These are phyloP conservation scores for Ploceus nigricollis DNA, from an alignment of 2,113 vertebrate genomes.

Conservation along the genomic window DNA sequence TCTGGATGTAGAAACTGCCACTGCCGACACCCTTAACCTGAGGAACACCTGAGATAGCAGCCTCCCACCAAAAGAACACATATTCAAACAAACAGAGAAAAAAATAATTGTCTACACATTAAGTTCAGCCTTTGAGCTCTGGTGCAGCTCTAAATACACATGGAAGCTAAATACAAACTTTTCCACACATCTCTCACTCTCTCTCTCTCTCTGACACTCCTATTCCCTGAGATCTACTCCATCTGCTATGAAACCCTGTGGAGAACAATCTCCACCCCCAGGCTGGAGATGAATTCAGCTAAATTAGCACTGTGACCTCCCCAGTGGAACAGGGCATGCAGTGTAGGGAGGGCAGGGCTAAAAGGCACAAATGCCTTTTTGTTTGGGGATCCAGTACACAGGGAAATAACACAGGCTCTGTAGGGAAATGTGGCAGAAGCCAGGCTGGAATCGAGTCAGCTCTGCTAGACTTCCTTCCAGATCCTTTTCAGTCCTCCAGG, in stretches of 20 bases:
- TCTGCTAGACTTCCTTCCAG: background rate
- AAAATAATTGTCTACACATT: background rate
- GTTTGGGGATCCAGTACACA: background rate
- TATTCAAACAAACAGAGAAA: background rate
- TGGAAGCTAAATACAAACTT: background rate
- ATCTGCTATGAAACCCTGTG: background rate
- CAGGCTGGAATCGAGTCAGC: background rate
- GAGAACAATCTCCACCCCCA: background rate
- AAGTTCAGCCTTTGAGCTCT: background rate
- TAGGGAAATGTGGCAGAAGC: background rate
- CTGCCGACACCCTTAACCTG: background rate
- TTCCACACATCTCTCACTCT: background rate
- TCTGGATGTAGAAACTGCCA: background rate
- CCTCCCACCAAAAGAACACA: background rate
- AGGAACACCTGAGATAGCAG: background rate
- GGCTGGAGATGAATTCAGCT: background rate
- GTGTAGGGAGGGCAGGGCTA: background rate
- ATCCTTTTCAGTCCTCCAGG: background rate
- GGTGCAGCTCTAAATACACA: background rate
- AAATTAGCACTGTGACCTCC: background rate
- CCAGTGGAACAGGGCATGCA: background rate
- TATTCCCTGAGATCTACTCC: background rate
- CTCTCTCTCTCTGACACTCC: background rate
- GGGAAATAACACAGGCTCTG: background rate
- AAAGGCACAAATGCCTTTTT: background rate